These are phyloP conservation scores for Drosophila subobscura DNA, from an alignment of 1,140 invertebrate genomes.

Conservation along the genomic window DNA sequence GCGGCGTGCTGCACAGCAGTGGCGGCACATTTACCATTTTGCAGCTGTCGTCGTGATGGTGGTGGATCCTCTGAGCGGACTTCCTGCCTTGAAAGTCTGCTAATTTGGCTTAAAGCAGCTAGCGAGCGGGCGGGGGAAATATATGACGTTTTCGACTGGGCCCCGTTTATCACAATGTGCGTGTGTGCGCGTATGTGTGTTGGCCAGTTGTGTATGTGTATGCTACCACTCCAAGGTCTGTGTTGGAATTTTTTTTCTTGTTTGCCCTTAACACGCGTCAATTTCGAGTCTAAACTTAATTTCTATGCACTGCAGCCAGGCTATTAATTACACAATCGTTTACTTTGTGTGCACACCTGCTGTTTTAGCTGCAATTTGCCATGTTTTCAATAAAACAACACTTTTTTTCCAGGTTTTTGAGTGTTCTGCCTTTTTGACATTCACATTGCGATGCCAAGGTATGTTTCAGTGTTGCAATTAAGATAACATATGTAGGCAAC, in stretches of 20 bases:
- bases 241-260: slow-evolving; percentile 74
- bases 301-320: slow-evolving; percentile 15
- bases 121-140: neutral
- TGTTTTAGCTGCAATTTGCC: slow-evolving; percentile 46
- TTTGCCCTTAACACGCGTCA: slow-evolving; percentile 44
- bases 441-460: slow-evolving; percentile 35
- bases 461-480: slow-evolving; percentile 17
- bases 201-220: slow-evolving; percentile 44
- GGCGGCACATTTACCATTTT: slow-evolving; percentile 85
- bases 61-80: slow-evolving; percentile 9
- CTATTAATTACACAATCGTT: neutral
- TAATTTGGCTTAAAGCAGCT: slow-evolving; percentile 46
- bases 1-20: slow-evolving; percentile 87
- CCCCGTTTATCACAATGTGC: slow-evolving; percentile 42
- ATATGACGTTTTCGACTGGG: too few species aligned
- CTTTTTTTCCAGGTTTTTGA: slow-evolving; percentile 57
- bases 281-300: slow-evolving; percentile 10
- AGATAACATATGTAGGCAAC: neutral
- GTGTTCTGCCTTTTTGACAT: slow-evolving; percentile 41
- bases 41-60: slow-evolving; percentile 22
- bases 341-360: neutral
- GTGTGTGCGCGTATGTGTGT: slow-evolving; percentile 36
- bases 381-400: slow-evolving; percentile 68
- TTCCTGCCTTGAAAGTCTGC: slow-evolving; percentile 30
- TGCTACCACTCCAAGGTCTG: slow-evolving; percentile 73